phyloP scores from a whole-genome alignment of 2,113 vertebrate species.

The Sorex fumeus region DNA sequence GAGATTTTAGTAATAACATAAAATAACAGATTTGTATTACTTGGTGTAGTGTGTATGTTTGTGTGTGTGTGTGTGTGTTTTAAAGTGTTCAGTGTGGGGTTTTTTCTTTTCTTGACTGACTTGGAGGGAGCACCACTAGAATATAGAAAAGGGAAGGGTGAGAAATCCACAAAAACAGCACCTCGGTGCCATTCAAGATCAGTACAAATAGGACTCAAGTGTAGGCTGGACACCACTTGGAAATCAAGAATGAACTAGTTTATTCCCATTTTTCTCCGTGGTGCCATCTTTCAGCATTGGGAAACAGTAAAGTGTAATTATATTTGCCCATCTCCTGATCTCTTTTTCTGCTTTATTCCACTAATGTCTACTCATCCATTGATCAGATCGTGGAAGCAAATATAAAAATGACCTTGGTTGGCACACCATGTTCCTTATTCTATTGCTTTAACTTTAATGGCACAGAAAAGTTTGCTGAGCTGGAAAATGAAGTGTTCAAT shows the following conservation, averaged over 20 bases:
- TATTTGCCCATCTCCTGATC: background rate
- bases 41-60: too few relatives aligned
- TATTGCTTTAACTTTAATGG: background rate
- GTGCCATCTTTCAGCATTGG: background rate
- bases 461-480: background rate
- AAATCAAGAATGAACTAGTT: background rate
- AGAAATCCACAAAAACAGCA: background rate
- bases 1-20: background rate
- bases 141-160: fast-evolving
- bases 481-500: background rate
- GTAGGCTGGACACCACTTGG: background rate
- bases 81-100: background rate
- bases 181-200: background rate
- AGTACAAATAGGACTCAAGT: background rate
- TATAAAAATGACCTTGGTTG: background rate
- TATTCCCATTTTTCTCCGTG: background rate
- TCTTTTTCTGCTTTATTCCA: background rate
- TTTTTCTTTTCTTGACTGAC: background rate
- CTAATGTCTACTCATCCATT: background rate
- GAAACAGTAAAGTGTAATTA: background rate
- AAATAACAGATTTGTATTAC: constrained; percentile 1
- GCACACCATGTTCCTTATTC: background rate
- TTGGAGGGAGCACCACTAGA: background rate
- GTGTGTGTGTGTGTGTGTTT: too few relatives aligned
- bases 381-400: background rate